phyloP scores from a whole-genome alignment of 2,113 vertebrate genomes.

The Melanerpes aurifrons region DNA sequence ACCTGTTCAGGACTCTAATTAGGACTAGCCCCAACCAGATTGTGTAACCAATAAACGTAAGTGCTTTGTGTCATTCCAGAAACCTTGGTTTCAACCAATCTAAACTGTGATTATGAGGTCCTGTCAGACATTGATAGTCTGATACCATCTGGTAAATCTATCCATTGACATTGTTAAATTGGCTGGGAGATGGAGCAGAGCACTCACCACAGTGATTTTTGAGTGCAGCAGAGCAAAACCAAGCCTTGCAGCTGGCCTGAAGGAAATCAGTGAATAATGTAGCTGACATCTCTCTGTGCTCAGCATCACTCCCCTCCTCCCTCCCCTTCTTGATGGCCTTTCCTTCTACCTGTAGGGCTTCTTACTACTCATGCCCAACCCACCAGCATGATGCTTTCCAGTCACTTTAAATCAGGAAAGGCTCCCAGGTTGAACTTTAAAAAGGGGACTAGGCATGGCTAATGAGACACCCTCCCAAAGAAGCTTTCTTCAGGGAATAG shows the following conservation, averaged over 20 bases:
- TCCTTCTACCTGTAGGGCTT: slow-evolving; percentile 39
- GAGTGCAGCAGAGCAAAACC: not conserved
- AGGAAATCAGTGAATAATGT: slow-evolving; percentile 32
- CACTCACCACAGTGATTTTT: not conserved
- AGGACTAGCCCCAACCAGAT: not conserved
- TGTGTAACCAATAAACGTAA: not conserved
- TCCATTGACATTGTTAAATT: not conserved
- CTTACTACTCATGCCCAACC: not conserved
- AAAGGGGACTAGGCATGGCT: not conserved
- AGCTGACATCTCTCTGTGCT: not conserved
- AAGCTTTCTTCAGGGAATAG: not conserved
- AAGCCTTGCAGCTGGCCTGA: slow-evolving; percentile 13
- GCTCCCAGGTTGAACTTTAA: not conserved
- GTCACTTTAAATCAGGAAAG: slow-evolving; percentile 24
- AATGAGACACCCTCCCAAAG: not conserved
- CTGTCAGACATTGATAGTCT: not conserved
- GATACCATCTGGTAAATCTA: slow-evolving; percentile 31
- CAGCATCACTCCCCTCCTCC: not conserved
- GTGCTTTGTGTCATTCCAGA: not conserved
- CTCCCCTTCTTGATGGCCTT: not conserved
- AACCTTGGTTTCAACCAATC: not conserved
- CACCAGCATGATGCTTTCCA: not conserved
- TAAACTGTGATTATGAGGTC: not conserved
- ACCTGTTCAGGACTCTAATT: not conserved
- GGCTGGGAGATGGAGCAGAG: not conserved